Evolutionary conservation across 2,888 invertebrate genomes (phyloP).

Genomic region (Timema cristinae): DNA sequence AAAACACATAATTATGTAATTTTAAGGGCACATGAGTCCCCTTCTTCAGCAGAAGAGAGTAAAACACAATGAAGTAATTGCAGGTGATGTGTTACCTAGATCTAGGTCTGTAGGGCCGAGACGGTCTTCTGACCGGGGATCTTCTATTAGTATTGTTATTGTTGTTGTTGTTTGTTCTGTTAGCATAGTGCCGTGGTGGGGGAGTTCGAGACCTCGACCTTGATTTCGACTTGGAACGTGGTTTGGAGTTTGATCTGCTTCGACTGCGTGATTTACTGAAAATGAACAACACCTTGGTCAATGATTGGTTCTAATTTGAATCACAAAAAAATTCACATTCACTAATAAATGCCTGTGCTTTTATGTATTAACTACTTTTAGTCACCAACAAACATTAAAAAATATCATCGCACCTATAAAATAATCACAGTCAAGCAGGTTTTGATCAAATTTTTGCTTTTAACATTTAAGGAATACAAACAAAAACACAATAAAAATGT

Average conservation of each 20-base stretch:
- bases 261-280: constrained; percentile 44
- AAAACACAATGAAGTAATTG: constrained; percentile 9
- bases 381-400: too few relatives aligned
- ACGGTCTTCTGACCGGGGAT: constrained; percentile 22
- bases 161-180: constrained; percentile 18
- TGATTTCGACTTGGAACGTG: constrained; percentile 24
- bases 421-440: too few relatives aligned
- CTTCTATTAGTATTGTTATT: constrained; percentile 16
- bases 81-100: constrained; percentile 20
- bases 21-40: too few relatives aligned
- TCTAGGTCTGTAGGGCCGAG: constrained; percentile 17
- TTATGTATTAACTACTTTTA: too few relatives aligned
- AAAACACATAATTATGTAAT: too few relatives aligned
- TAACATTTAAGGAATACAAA: too few relatives aligned
- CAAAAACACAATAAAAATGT: too few relatives aligned
- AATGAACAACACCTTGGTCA: background rate
- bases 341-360: too few relatives aligned
- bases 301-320: too few relatives aligned
- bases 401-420: too few relatives aligned
- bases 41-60: background rate
- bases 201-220: constrained; percentile 26
- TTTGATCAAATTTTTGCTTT: too few relatives aligned
- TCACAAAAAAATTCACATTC: too few relatives aligned
- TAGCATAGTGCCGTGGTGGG: constrained; percentile 16
- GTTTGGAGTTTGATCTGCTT: constrained; percentile 51